Percentiles rank a stretch among this genome's conserved stretches.
Evolutionary conservation across 2,888 invertebrate genomes (phyloP).

Genomic region (Strigamia maritima): DNA sequence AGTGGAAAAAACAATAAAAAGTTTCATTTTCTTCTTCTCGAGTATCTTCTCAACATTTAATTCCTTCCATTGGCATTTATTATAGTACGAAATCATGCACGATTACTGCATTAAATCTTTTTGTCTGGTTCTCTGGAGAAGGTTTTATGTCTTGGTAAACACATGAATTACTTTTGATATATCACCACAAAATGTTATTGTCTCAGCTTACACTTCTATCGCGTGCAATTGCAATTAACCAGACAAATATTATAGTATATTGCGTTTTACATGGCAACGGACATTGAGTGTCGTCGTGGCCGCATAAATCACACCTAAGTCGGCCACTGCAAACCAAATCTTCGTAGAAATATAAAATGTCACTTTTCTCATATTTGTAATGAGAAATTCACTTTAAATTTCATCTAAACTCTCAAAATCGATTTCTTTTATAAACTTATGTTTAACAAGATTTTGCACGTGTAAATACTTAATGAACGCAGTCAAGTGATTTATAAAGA

Average conservation of each 20-base stretch:
- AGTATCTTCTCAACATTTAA: neutral
- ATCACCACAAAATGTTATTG: neutral
- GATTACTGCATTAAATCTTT: neutral
- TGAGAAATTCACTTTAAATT: too few relatives aligned
- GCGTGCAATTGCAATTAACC: neutral
- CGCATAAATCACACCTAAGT: too few relatives aligned
- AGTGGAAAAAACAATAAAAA: neutral
- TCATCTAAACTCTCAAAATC: too few relatives aligned
- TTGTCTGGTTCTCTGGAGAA: neutral
- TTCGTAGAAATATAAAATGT: too few relatives aligned
- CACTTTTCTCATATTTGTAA: too few relatives aligned
- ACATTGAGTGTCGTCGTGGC: too few relatives aligned
- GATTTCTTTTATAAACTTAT: too few relatives aligned
- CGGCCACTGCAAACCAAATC: too few relatives aligned
- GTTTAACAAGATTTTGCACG: too few relatives aligned
- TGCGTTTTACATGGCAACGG: too few relatives aligned
- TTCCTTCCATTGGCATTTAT: neutral
- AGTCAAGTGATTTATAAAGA: too few relatives aligned
- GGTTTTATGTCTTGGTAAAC: conserved; percentile 8
- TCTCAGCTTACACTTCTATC: neutral
- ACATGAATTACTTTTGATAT: conserved; percentile 6
- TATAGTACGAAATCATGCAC: neutral
- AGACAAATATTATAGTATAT: neutral
- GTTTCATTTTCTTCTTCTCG: neutral
- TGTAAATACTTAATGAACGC: too few relatives aligned